Percentiles rank a stretch among this genome's conserved stretches.
phyloP scores from a whole-genome alignment of 30 jellyfish, hydroid and myxozoan species.

The Hydractinia echinata region DNA sequence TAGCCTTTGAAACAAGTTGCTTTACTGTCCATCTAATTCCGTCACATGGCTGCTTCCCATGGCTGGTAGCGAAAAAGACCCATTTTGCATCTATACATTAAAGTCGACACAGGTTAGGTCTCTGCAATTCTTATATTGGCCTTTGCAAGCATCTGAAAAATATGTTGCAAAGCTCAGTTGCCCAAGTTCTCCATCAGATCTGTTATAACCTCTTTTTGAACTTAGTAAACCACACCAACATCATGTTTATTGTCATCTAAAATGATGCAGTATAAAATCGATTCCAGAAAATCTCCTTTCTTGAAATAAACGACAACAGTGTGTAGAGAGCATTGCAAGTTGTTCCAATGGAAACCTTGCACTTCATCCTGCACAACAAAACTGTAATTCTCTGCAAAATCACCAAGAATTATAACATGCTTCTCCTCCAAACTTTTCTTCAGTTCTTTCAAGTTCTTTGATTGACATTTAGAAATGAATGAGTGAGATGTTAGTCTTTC shows the following conservation, averaged over 20 bases:
- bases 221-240: slow-evolving; percentile 32
- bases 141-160: slow-evolving; percentile 81
- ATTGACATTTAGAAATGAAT: slow-evolving; percentile 49
- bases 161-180: slow-evolving; percentile 13
- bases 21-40: slow-evolving; percentile 74
- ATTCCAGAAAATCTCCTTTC: slow-evolving; percentile 18
- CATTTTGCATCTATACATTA: slow-evolving; percentile 59
- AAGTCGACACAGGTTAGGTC: slow-evolving; percentile 57
- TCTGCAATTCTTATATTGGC: slow-evolving; percentile 71
- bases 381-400: slow-evolving; percentile 60
- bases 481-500: slow-evolving; percentile 55
- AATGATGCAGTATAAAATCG: slow-evolving; percentile 43
- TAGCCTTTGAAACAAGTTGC: slow-evolving; percentile 47
- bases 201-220: slow-evolving; percentile 4
- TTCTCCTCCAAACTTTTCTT: slow-evolving; percentile 46
- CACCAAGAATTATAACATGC: slow-evolving; percentile 43
- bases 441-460: slow-evolving; percentile 32
- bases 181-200: slow-evolving; percentile 20
- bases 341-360: slow-evolving; percentile 62
- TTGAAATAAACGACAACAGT: slow-evolving; percentile 52
- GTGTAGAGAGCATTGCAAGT: slow-evolving; percentile 49
- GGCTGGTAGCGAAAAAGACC: slow-evolving; percentile 68
- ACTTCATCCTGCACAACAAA: slow-evolving; percentile 70
- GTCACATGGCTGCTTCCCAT: slow-evolving; percentile 78
- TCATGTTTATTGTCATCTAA: slow-evolving; percentile 58